Base-by-base conservation (phyloP, 1,140 invertebrate genomes). In the Bombus difficillimus region DNA sequence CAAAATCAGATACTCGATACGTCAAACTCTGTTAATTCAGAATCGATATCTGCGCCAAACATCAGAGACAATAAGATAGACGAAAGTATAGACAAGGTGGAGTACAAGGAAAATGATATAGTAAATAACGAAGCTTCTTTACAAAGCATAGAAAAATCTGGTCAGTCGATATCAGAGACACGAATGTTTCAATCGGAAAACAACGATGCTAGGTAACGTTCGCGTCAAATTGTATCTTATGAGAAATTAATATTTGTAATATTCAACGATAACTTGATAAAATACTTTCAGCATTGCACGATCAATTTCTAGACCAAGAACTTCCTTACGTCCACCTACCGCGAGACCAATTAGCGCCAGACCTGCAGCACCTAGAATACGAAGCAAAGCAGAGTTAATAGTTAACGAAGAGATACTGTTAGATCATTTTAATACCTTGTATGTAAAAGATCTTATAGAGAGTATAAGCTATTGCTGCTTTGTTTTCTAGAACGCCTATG, bases 271-370 rank as follows among this genome's bases (percentile, higher is more conserved):
- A 66, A 77, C n/a, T 6, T 53, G 15, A n/a, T 88, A 4, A 72
- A 77, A 75, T 25, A 62, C 66, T 86, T 89, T 69, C 37, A 92
- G 89, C 76, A 9, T 66, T 90, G 13, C 81, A 28, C 77, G 86
- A 80, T 86, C 90, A 86, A 85, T 37, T 78, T 53, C 69, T n/a
- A 95, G 95, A 76, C 95, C 96, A 6, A 95, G 91, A 86, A 96
- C 95, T 76, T 96, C 95, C 1, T 84, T 96, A 57, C 95, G 97
- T 79, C 97, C 97, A n/a, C 96, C 96, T 32, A 97, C 96, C 91
- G 96, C 96, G 0, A 96, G 97, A 88, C 97, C 97, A 10, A 96
- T 97, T 0, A 98, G 97, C 85, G 97, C 97, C 28, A 95, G 97
- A 81, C 97, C 97, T 2, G 97, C 97, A 72, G 97, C 97, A 41